phyloP scores from a whole-genome alignment of 2,113 vertebrate genomes.

The Clarias batrachus region DNA sequence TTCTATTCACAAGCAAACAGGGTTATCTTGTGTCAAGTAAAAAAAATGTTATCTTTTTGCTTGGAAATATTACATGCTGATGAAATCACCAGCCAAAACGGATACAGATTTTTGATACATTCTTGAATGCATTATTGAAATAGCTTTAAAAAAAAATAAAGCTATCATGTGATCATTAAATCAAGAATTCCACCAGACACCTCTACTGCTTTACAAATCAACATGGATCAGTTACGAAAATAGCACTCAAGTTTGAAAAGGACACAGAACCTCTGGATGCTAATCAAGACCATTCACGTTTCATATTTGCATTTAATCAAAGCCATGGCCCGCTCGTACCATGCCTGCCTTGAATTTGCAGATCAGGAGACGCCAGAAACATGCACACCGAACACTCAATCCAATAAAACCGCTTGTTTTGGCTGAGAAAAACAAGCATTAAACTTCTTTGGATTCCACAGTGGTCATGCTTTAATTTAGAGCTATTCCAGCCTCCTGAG shows the following conservation, averaged over 20 bases:
- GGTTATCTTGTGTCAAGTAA: not conserved
- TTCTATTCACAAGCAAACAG: not conserved
- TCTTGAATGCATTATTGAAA: not conserved
- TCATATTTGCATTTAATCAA: conserved; percentile 71
- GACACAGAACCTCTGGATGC: conserved; percentile 62
- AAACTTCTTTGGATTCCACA: conserved; percentile 65
- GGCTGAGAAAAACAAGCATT: conserved; percentile 57
- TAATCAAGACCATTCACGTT: conserved; percentile 59
- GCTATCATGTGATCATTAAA: conserved; percentile 4
- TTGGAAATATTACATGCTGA: not conserved
- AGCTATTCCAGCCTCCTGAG: conserved; percentile 55
- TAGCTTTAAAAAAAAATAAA: not conserved
- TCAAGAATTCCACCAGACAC: conserved; percentile 11
- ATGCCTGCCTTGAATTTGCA: conserved; percentile 61
- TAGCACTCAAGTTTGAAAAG: conserved; percentile 58
- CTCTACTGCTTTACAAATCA: conserved; percentile 11
- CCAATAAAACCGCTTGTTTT: conserved; percentile 66
- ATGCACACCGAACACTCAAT: conserved; percentile 74
- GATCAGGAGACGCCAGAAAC: conserved; percentile 67
- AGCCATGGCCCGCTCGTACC: conserved; percentile 59
- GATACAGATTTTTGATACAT: not conserved
- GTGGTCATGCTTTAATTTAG: conserved; percentile 67
- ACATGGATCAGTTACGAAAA: conserved; percentile 27
- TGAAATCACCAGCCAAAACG: not conserved
- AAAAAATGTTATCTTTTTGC: not conserved